phyloP scores from a whole-genome alignment of 2,113 vertebrate species.

The Heterotis niloticus region DNA sequence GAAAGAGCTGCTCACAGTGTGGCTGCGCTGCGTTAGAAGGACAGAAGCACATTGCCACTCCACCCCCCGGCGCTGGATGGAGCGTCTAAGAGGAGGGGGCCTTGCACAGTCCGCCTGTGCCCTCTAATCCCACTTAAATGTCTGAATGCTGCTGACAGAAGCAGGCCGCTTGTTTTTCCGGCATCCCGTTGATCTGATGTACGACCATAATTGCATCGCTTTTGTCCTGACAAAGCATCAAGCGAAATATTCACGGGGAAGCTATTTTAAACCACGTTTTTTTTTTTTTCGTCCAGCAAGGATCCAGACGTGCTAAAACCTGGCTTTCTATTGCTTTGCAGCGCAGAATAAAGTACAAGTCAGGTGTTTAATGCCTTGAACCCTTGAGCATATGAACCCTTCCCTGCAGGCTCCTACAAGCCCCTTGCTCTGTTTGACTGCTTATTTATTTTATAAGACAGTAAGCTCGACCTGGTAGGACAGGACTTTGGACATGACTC shows the following conservation, averaged over 20 bases:
- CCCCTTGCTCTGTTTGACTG: slow-evolving; percentile 15
- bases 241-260: neutral
- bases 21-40: slow-evolving; percentile 25
- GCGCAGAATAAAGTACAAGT: neutral
- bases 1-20: slow-evolving; percentile 25
- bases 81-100: slow-evolving; percentile 7
- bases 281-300: neutral
- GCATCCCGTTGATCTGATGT: slow-evolving; percentile 6
- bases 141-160: slow-evolving; percentile 10
- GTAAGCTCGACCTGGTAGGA: neutral
- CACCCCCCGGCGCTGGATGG: slow-evolving; percentile 1
- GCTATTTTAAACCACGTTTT: neutral
- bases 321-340: neutral
- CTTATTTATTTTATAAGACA: slow-evolving; percentile 13
- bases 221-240: neutral
- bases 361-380: neutral
- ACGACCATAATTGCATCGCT: slow-evolving; percentile 14
- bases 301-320: slow-evolving; percentile 8
- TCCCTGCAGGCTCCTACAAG: neutral
- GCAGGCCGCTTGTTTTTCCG: neutral
- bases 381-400: neutral
- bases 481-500: neutral
- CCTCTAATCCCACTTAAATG: slow-evolving; percentile 28
- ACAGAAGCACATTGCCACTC: neutral
- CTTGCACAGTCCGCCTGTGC: slow-evolving; percentile 6